Base-by-base conservation (phyloP, 1,140 invertebrate genomes). In the Marisa cornuarietis region DNA sequence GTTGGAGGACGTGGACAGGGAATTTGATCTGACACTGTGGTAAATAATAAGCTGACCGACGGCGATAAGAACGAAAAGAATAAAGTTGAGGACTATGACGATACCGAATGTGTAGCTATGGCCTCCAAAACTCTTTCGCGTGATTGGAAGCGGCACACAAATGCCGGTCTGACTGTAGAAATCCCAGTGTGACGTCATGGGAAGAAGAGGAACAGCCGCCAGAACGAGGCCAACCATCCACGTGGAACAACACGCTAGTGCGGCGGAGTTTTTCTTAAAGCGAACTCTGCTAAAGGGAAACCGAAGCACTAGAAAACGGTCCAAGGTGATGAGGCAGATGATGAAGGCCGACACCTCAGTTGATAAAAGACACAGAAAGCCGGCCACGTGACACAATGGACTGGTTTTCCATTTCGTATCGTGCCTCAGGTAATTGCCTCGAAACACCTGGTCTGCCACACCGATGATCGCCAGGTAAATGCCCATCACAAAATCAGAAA, bases 401-500 rank as follows among this genome's bases (percentile, higher is more conserved):
- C 79, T 75, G 3, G 68, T 54, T 75, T 81, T 80, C 87, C 87
- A 88, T 0, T 51, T 16, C 6, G 66, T 52, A 24, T 83, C 86
- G 51, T 85, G 31, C 26, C 77, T 78, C 18, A 81, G 77, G 76
- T 88, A 88, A 10, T 54, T 62, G n/a, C 85, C 85, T 49, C 82
- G 76, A 62, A 82, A 87, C 20, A 74, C 49, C 20, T 72, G 61
- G 69, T 88, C 87, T 4, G 83, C 83, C 10, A 78, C 49, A 11
- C 83, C 86, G 54, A 88, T 84, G 16, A 87, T 83, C 0, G 83
- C 61, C 68, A 87, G 61, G 71, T 88, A 88, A 8, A 87, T 63
- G 7, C 87, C 87, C 87, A 87, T 88, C 49, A 86, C 61, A n/a
- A 86, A 80, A 71, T 88, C 87, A 49, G 85, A 82, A 31, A 86